Evolutionary conservation across 2,888 invertebrate genomes (phyloP).

Genomic region (Sipha maydis): DNA sequence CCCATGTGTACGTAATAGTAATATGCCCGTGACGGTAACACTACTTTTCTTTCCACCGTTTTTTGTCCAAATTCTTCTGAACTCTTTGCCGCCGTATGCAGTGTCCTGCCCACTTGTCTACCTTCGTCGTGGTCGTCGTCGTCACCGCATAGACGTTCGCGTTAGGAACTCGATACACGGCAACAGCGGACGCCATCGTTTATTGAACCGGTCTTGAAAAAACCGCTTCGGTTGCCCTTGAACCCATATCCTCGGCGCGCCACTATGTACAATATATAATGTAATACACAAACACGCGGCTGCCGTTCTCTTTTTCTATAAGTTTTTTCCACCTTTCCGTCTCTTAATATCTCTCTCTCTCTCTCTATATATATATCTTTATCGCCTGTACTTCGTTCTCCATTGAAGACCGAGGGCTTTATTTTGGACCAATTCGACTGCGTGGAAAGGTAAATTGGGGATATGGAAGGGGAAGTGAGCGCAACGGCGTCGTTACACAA

Average conservation of each 20-base stretch:
- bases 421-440: conserved; percentile 35
- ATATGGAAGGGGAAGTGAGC: background rate
- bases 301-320: conserved; percentile 59
- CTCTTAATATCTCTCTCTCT: background rate
- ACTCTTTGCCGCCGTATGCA: background rate
- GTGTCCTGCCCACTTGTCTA: background rate
- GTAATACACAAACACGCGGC: background rate
- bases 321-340: conserved; percentile 43
- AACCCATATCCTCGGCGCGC: conserved; percentile 56
- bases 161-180: conserved; percentile 32
- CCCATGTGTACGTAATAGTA: no score
- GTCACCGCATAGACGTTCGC: background rate
- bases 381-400: background rate
- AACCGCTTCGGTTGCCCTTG: conserved; percentile 62
- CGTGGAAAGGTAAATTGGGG: background rate
- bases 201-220: conserved; percentile 62
- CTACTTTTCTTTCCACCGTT: background rate
- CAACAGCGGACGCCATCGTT: conserved; percentile 60
- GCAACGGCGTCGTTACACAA: conserved; percentile 44
- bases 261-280: background rate
- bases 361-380: background rate
- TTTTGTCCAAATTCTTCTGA: background rate
- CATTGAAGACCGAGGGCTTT: conserved; percentile 30
- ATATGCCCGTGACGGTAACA: background rate
- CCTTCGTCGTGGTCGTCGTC: no score